Conservation (phyloP, 2,113 vertebrate species). For the Platysternon megacephalum region DNA sequence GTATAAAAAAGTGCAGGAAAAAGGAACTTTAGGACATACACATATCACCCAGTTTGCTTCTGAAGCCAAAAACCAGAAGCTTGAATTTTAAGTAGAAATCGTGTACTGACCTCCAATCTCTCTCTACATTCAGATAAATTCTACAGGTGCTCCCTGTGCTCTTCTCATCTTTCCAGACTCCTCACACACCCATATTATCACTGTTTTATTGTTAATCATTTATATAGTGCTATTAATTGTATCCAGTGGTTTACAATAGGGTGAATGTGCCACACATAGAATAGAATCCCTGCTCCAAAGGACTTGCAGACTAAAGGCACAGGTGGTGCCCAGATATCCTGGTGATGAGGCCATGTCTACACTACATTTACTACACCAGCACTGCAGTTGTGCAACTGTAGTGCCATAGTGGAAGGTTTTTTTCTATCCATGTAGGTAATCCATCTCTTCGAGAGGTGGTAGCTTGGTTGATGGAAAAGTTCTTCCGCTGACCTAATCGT, state of each 20-base stretch:
- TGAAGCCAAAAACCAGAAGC: slow-evolving; percentile 1
- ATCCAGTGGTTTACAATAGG: slow-evolving; percentile 13
- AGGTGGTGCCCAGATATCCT: neutral
- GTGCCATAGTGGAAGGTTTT: neutral
- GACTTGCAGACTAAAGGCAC: slow-evolving; percentile 27
- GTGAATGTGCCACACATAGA: neutral
- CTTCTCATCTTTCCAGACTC: neutral
- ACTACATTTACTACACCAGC: neutral
- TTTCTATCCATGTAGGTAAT: neutral
- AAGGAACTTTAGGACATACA: neutral
- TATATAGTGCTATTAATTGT: neutral
- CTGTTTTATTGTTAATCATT: neutral
- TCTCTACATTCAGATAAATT: neutral
- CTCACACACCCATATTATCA: neutral
- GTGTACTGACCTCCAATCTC: neutral
- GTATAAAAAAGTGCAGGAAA: neutral
- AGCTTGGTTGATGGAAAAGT: neutral
- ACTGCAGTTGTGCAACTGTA: neutral
- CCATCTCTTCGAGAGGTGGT: neutral
- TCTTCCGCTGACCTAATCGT: neutral
- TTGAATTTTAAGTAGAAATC: neutral
- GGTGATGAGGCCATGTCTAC: neutral
- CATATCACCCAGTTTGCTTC: neutral
- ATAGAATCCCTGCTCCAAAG: slow-evolving; percentile 18
- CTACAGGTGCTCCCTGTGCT: neutral